Base-by-base conservation (phyloP, 2,113 vertebrate species). In the Sialia sialis region DNA sequence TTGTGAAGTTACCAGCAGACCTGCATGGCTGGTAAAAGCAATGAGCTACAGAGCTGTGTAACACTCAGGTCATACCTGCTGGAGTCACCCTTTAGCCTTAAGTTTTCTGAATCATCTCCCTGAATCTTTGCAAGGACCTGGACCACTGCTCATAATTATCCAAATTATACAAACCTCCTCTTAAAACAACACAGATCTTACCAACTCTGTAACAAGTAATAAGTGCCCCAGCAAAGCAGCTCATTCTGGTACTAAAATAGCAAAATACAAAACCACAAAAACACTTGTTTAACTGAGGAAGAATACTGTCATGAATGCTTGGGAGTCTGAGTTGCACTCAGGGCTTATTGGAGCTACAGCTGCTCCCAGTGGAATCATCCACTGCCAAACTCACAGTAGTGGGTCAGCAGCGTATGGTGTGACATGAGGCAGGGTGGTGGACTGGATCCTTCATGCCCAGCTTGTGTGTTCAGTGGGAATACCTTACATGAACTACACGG, bases 191-290 rank as follows among this genome's bases (percentile, higher is more conserved):
- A 68, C 16, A 25, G 13, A 44, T 44, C n/a, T 77, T 58, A 58
- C 34, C 34, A 75, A 54, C 34, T 70, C 38, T 48, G 49, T 21
- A 69, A 67, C 34, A 82, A 76, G 19, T 4, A 72, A n/a, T 7
- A 89, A 92, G 30, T 59, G 27, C 25, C 30, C 27, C 1, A 2
- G 58, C n/a, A 89, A 84, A 87, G 62, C 46, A 84, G 39, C 86
- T 91, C 20, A 13, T 72, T 84, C 66, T 74, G 41, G 43, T 59
- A 88, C 75, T 63, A 76, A 94, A 96, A 76, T 4, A 93, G 75
- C 75, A 88, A 89, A 87, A 85, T 13, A 19, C 41, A 82, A 79
- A 95, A 19, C 84, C 84, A 81, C 56, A 78, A 86, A 89, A 72
- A 13, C 38, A 62, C 10, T 80, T 2, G 1, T 64, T 91, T 64